Percentiles rank a stretch among this genome's conserved stretches.
Conservation (phyloP, 2,797 vertebrate genomes). For the Babyrousa celebensis region DNA sequence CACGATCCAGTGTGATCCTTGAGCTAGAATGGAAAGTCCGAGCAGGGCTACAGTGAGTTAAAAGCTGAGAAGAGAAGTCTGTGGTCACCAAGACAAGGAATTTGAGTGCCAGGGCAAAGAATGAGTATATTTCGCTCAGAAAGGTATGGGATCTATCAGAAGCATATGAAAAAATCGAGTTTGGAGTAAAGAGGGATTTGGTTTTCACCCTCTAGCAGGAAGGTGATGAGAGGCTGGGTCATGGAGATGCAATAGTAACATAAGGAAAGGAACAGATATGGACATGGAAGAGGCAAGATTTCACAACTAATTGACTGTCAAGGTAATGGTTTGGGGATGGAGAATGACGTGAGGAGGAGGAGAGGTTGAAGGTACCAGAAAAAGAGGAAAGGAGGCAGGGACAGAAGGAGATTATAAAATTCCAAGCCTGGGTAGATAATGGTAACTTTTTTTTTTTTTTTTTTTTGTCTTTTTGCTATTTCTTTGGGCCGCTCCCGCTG, state of each 20-base stretch:
- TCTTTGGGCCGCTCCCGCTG: no score
- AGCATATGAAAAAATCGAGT: neutral
- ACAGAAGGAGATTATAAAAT: neutral
- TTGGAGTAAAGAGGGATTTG: neutral
- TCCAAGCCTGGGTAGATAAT: neutral
- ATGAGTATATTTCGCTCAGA: neutral
- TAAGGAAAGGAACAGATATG: neutral
- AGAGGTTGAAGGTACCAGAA: neutral
- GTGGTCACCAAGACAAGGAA: neutral
- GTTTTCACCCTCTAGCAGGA: neutral
- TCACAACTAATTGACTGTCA: neutral
- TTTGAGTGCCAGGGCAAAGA: neutral
- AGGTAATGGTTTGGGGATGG: neutral
- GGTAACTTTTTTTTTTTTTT: no score
- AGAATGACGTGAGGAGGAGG: neutral
- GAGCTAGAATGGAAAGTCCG: no score
- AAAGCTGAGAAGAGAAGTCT: neutral
- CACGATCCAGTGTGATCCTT: no score
- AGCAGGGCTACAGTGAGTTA: neutral
- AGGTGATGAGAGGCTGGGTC: neutral
- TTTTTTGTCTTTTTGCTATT: no score
- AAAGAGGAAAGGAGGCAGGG: neutral
- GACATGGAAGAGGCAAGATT: neutral
- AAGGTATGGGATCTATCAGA: neutral
- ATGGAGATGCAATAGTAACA: neutral